Evolutionary conservation across 2,888 invertebrate species (phyloP).

Genomic region (Chymomyza fuscimana): DNA sequence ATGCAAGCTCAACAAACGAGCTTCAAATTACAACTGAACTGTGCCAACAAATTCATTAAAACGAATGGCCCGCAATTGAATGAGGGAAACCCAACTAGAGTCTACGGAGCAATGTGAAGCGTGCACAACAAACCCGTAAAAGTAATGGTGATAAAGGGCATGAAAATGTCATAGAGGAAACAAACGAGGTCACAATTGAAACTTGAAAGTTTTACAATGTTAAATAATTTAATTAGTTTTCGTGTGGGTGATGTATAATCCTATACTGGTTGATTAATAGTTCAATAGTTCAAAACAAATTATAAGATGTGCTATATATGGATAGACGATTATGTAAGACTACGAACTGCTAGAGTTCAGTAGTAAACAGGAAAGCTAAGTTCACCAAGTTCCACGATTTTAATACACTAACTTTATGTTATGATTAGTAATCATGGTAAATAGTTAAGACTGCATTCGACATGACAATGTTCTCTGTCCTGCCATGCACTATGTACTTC

Average conservation of each 20-base stretch:
- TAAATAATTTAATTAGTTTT: constrained; percentile 38
- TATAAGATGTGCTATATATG: not conserved
- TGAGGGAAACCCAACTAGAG: constrained; percentile 58
- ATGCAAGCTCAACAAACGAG: constrained; percentile 64
- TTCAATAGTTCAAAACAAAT: not conserved
- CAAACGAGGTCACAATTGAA: constrained; percentile 39
- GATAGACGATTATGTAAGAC: too few relatives aligned
- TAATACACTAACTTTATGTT: too few relatives aligned
- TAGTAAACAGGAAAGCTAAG: too few relatives aligned
- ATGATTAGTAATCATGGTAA: too few relatives aligned
- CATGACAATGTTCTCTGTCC: too few relatives aligned
- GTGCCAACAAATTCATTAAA: constrained; percentile 56
- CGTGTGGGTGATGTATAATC: not conserved
- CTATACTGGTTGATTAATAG: not conserved
- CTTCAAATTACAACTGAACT: constrained; percentile 72
- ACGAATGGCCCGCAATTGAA: constrained; percentile 41
- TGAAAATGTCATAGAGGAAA: constrained; percentile 55
- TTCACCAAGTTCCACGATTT: too few relatives aligned
- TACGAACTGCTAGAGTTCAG: too few relatives aligned
- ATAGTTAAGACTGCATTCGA: too few relatives aligned
- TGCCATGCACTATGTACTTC: too few relatives aligned
- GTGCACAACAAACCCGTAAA: constrained; percentile 14
- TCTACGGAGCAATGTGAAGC: constrained; percentile 40
- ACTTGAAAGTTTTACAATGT: constrained; percentile 38
- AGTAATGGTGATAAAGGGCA: constrained; percentile 36